A percentile compares a stretch with the other conserved stretches of the same genome.
Evolutionary conservation across 2,888 invertebrate species (phyloP).

Genomic region (Microdon myrmicae): DNA sequence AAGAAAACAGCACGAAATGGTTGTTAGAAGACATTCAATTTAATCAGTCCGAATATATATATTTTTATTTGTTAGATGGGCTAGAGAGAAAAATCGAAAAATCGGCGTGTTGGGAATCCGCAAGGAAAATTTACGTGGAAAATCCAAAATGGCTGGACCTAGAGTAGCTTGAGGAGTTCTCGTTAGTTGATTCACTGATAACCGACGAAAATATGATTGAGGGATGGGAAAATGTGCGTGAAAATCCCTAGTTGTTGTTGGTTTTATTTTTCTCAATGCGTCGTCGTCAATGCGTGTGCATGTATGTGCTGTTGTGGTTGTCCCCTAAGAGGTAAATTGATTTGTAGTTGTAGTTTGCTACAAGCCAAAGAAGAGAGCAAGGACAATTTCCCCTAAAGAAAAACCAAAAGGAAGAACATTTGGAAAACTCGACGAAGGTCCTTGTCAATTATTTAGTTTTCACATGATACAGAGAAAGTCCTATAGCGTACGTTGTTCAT

Average conservation of each 20-base stretch:
- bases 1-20: too few species aligned
- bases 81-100: too few species aligned
- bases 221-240: constrained; percentile 45
- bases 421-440: constrained; percentile 48
- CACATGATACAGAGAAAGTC: constrained; percentile 29
- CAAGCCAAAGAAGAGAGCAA: constrained; percentile 28
- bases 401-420: constrained; percentile 25
- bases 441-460: constrained; percentile 43
- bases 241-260: constrained; percentile 33
- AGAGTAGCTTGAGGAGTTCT: constrained; percentile 38
- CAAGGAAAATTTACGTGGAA: constrained; percentile 38
- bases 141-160: constrained; percentile 48
- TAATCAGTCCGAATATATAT: too few species aligned
- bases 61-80: too few species aligned
- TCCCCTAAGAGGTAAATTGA: constrained; percentile 31
- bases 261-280: constrained; percentile 9
- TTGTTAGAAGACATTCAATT: too few species aligned
- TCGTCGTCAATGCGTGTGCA: too few species aligned
- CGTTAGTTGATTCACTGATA: constrained; percentile 41
- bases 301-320: constrained; percentile 20
- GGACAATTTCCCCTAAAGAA: constrained; percentile 29
- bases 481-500: too few species aligned
- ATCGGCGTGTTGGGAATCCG: too few species aligned
- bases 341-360: constrained; percentile 39
- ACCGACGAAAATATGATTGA: constrained; percentile 22